Evolutionary conservation across 2,888 invertebrate genomes (phyloP).

Genomic region (Aspidapion aeneum): DNA sequence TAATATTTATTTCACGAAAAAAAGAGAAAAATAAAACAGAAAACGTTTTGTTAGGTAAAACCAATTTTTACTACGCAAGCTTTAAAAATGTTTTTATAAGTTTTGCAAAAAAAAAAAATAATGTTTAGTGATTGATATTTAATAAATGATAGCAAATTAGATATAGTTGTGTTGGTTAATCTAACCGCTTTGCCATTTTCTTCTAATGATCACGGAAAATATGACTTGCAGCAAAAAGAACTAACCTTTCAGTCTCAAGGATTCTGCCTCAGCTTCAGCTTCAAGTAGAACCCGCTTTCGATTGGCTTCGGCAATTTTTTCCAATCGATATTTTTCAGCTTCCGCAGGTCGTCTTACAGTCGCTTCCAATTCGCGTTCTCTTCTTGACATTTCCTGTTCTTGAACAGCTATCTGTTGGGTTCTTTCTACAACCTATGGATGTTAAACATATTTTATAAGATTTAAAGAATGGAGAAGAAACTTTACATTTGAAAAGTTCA

Average conservation of each 20-base stretch:
- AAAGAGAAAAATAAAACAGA: too few species aligned
- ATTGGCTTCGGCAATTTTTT: conserved; percentile 94
- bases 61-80: too few species aligned
- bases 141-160: too few species aligned
- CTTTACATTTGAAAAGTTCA: too few species aligned
- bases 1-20: too few species aligned
- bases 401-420: conserved; percentile 90
- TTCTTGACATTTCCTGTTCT: conserved; percentile 92
- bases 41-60: too few species aligned
- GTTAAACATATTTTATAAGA: not conserved
- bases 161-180: too few species aligned
- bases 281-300: conserved; percentile 84
- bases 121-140: too few species aligned
- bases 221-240: not conserved
- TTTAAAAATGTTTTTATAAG: too few species aligned
- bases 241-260: conserved; percentile 68
- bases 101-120: too few species aligned
- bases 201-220: too few species aligned
- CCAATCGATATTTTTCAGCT: conserved; percentile 87
- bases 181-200: too few species aligned
- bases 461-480: not conserved
- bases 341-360: conserved; percentile 92
- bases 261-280: conserved; percentile 93
- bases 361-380: conserved; percentile 90
- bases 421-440: conserved; percentile 41